phyloP scores from a whole-genome alignment of 2,888 invertebrate species.

The Hypsopygia costalis region DNA sequence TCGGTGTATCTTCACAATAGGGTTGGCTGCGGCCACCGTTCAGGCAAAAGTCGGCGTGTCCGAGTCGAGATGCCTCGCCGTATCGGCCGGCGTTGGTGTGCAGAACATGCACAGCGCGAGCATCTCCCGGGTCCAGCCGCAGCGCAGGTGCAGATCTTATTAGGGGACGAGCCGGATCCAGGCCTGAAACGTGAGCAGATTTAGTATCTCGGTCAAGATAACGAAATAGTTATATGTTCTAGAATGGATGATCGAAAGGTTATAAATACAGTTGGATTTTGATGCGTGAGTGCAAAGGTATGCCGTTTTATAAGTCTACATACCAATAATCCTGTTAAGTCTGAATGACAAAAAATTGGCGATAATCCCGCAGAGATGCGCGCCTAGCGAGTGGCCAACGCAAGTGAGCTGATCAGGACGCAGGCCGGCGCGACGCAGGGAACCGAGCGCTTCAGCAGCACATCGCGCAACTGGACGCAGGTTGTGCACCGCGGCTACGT shows the following conservation, averaged over 20 bases:
- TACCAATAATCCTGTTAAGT: conserved; percentile 86
- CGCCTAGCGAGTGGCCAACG: conserved; percentile 89
- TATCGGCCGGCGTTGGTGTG: conserved; percentile 91
- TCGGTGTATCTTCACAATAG: conserved; percentile 85
- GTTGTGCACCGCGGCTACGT: conserved; percentile 88
- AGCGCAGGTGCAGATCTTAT: conserved; percentile 83
- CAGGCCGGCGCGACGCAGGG: conserved; percentile 83
- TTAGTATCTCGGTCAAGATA: too few species aligned
- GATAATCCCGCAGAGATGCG: conserved; percentile 88
- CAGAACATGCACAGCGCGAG: conserved; percentile 87
- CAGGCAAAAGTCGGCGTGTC: conserved; percentile 90
- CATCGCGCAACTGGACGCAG: conserved; percentile 86
- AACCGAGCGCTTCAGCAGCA: conserved; percentile 82
- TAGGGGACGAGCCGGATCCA: conserved; percentile 88
- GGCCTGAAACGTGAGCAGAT: too few species aligned
- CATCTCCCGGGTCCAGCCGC: conserved; percentile 86
- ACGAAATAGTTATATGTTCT: too few species aligned
- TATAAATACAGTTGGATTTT: too few species aligned
- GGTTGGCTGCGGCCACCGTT: conserved; percentile 90
- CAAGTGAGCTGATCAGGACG: conserved; percentile 85
- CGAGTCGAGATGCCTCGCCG: conserved; percentile 86
- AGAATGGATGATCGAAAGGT: too few species aligned
- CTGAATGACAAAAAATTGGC: conserved; percentile 87
- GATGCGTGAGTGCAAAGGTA: too few species aligned
- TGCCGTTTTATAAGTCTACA: too few species aligned